phyloP scores from a whole-genome alignment of 2,113 vertebrate genomes.

The Anoplopoma fimbria region DNA sequence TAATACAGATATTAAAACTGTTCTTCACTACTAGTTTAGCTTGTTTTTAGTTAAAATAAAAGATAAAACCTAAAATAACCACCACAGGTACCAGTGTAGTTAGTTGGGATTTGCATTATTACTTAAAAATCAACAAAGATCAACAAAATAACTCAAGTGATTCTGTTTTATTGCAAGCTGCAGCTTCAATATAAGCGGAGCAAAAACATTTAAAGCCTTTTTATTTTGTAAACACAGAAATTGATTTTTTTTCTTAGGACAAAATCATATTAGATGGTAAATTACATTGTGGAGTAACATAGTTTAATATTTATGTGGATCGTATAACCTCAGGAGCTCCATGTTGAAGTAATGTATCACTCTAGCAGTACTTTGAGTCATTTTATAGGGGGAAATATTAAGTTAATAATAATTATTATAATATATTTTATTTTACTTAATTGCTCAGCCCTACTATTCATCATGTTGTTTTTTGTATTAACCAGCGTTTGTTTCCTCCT shows the following conservation, averaged over 20 bases:
- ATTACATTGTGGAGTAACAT: background rate
- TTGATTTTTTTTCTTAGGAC: no score
- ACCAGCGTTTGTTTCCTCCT: conserved; percentile 9
- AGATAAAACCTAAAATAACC: background rate
- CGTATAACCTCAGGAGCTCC: background rate
- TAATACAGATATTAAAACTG: background rate
- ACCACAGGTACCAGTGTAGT: background rate
- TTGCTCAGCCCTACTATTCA: background rate
- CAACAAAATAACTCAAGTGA: background rate
- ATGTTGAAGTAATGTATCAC: background rate
- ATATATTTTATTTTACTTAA: background rate
- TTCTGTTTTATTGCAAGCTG: background rate
- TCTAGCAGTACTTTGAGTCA: background rate
- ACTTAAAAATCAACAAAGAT: conserved; percentile 5
- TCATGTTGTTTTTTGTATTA: background rate
- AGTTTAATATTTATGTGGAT: background rate
- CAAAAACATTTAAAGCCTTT: background rate
- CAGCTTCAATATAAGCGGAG: background rate
- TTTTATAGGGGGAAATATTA: background rate
- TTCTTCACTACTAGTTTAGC: background rate
- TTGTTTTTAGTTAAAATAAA: background rate
- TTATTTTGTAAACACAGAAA: background rate
- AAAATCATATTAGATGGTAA: background rate
- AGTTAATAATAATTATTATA: no score
- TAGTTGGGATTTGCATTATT: background rate